Percentiles rank a stretch among this genome's conserved stretches.
These are phyloP conservation scores for Drosophila fuyamai DNA, from an alignment of 1,140 invertebrate genomes.

Conservation along the genomic window DNA sequence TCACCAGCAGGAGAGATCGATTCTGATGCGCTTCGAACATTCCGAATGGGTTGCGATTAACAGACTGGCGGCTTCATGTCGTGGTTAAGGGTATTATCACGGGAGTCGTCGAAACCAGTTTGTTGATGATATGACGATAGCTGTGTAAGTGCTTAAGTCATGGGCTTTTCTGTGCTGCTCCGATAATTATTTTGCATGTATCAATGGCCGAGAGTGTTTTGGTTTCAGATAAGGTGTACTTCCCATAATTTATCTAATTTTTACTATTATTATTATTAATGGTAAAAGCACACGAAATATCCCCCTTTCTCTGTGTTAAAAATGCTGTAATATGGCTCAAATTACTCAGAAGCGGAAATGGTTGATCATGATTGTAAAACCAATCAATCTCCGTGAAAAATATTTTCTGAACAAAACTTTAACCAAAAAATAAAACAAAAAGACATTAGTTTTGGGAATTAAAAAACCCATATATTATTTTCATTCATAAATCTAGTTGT, in stretches of 20 bases:
- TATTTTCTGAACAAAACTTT: no score
- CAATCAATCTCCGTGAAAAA: not conserved
- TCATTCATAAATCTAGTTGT: constrained; percentile 3
- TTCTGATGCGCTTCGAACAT: constrained; percentile 18
- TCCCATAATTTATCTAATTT: not conserved
- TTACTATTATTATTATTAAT: not conserved
- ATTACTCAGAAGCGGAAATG: not conserved
- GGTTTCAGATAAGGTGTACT: constrained; percentile 6
- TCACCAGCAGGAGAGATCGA: not conserved
- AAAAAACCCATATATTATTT: not conserved
- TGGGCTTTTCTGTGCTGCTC: constrained; percentile 28
- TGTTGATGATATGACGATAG: constrained; percentile 28
- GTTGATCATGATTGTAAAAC: not conserved
- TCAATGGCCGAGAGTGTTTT: not conserved
- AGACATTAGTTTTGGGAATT: not conserved
- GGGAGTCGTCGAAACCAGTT: constrained; percentile 22
- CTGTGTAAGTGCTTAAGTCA: constrained; percentile 2
- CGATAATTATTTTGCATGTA: constrained; percentile 5
- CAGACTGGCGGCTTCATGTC: constrained; percentile 18
- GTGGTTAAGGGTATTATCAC: constrained; percentile 11
- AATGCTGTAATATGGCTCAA: not conserved
- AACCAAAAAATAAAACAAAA: no score
- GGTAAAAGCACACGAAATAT: not conserved
- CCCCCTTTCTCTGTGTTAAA: not conserved
- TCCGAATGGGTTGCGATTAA: constrained; percentile 7